Conservation (phyloP, 1,140 invertebrate species). For the Mamestra configurata region DNA sequence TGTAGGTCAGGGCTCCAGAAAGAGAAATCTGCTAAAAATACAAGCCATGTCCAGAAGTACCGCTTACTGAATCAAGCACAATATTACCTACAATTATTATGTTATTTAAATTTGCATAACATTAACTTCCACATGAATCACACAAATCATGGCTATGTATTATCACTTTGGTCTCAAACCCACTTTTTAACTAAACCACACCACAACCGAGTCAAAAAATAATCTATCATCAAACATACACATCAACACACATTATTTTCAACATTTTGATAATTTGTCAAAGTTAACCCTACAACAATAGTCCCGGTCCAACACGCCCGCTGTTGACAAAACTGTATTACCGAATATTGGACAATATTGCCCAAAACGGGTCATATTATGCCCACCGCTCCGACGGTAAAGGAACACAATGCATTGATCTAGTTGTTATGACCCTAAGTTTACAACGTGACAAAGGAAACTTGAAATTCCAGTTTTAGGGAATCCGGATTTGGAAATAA, state of each 20-base stretch:
- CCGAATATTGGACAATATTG: conserved; percentile 86
- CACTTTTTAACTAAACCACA: not conserved
- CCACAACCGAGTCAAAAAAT: conserved; percentile 39
- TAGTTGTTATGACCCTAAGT: conserved; percentile 81
- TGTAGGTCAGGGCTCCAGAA: too few species aligned
- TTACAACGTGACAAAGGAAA: conserved; percentile 74
- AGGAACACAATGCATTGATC: conserved; percentile 71
- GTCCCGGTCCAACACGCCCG: conserved; percentile 71
- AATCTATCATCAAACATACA: conserved; percentile 65
- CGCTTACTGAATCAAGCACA: too few species aligned
- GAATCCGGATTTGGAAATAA: conserved; percentile 48
- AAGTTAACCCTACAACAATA: conserved; percentile 71
- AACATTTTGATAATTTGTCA: conserved; percentile 81
- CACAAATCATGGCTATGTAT: not conserved
- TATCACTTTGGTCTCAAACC: not conserved
- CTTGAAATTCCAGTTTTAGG: conserved; percentile 76
- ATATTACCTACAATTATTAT: too few species aligned
- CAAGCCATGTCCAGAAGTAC: too few species aligned
- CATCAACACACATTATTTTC: conserved; percentile 80
- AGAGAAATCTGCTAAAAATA: too few species aligned
- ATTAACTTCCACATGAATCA: too few species aligned
- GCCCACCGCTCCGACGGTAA: conserved; percentile 70
- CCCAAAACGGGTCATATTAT: conserved; percentile 77
- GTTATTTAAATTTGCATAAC: too few species aligned
- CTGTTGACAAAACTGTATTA: conserved; percentile 87